Base-by-base conservation (phyloP, 2,113 vertebrate species). In the Actenoides lindsayi region DNA sequence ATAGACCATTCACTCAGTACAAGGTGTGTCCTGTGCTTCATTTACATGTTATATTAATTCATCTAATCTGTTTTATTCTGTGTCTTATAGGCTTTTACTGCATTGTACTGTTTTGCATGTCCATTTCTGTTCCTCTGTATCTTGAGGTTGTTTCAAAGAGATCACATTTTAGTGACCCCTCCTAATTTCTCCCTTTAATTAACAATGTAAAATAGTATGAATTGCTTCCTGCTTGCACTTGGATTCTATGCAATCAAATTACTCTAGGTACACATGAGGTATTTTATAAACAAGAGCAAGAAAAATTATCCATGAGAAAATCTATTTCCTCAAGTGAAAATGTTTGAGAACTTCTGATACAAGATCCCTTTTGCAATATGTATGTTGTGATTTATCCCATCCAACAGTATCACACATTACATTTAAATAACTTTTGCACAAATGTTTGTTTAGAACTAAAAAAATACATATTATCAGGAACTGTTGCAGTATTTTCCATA, bases 231-330 rank as follows among this genome's bases (percentile, higher is more conserved):
- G 73, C 69, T 93, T 39, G 17, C 41, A 71, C 65, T 95, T 93
- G 70, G 67, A 91, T 87, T 80, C 31, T 79, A 19, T 81, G 68
- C 53, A 90, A 90, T 46, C 51, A 90, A 93, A 96, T 93, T 87
- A 88, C 70, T 84, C 44, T 65, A 87, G 92, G 68, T 90, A 89
- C 54, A 91, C 51, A 56, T 44, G 56, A 87, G 51, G 53, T 68
- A 78, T 87, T 96, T 94, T 93, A 93, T 78, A 92, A 94, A 89
- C 88, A 95, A 83, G 35, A 94, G 41, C 67, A 50, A 91, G 73
- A 80, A 50, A 48, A 51, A 48, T 89, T 90, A 87, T 89, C 64
- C 73, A 79, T 71, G 83, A 95, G 94, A 93, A 92, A 92, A 93
- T 96, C 93, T 93, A 28, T 94, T 95, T 95, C 80, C 80, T 88